Evolutionary conservation across 2,113 vertebrate species (phyloP).

Genomic region (Psilopogon haemacephalus): DNA sequence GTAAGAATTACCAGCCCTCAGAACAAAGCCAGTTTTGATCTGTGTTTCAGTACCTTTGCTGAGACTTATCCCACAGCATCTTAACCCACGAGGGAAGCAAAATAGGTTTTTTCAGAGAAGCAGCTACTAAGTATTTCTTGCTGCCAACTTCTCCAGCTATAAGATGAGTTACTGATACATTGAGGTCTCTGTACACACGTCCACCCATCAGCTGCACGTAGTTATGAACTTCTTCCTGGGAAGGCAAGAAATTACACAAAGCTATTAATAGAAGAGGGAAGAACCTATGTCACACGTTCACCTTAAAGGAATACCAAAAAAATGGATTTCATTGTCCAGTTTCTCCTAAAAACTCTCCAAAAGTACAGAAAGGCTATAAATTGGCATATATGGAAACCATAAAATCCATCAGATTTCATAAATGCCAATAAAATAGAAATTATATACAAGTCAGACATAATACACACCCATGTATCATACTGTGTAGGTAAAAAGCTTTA

Average conservation of each 20-base stretch:
- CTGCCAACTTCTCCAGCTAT: slow-evolving; percentile 97
- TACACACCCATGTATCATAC: fast-evolving
- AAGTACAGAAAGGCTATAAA: neutral
- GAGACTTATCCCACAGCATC: slow-evolving; percentile 90
- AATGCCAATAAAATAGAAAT: no score
- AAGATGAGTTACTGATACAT: slow-evolving; percentile 91
- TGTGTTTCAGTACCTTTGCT: slow-evolving; percentile 79
- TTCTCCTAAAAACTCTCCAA: neutral
- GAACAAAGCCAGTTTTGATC: neutral
- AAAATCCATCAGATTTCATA: neutral
- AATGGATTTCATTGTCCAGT: neutral
- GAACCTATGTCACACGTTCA: neutral
- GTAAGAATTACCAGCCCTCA: neutral
- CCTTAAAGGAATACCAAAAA: neutral
- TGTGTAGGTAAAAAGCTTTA: neutral
- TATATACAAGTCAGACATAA: no score
- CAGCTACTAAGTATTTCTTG: slow-evolving; percentile 97
- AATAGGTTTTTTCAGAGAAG: slow-evolving; percentile 90
- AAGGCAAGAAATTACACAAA: neutral
- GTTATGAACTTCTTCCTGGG: slow-evolving; percentile 89
- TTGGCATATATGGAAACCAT: neutral
- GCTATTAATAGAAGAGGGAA: neutral
- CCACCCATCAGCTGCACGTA: slow-evolving; percentile 96
- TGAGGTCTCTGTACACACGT: slow-evolving; percentile 87
- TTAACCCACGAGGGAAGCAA: slow-evolving; percentile 91